These are phyloP conservation scores for Heliornis fulica DNA, from an alignment of 2,113 vertebrate species.

Conservation along the genomic window DNA sequence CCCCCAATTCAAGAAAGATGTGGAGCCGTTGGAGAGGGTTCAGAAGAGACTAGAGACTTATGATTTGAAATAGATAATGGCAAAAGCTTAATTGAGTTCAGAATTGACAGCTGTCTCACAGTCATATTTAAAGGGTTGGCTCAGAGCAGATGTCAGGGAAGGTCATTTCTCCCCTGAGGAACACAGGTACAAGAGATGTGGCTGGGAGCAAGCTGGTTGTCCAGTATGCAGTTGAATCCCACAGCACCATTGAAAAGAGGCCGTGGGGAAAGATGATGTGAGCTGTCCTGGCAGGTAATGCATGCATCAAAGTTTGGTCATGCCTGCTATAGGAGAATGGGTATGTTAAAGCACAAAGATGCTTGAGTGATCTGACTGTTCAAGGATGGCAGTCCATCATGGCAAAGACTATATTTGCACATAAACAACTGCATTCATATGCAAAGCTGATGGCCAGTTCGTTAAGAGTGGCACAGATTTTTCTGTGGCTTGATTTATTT, in stretches of 20 bases:
- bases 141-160: neutral
- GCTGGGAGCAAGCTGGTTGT: neutral
- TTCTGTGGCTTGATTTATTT: neutral
- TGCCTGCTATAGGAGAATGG: neutral
- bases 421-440: neutral
- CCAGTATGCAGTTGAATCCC: neutral
- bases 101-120: neutral
- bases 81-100: neutral
- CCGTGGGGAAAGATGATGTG: neutral
- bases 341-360: neutral
- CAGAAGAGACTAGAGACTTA: neutral
- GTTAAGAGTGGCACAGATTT: neutral
- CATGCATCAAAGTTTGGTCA: neutral
- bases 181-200: rapidly evolving
- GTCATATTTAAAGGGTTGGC: neutral
- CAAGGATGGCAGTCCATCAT: neutral
- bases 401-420: neutral
- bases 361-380: neutral
- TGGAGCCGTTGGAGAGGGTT: too few species aligned
- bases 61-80: neutral
- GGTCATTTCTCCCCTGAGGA: neutral
- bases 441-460: neutral
- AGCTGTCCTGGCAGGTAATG: neutral
- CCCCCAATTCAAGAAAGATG: too few species aligned
- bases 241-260: neutral